phyloP scores from a whole-genome alignment of 2,113 vertebrate species.

The Myxocyprinus asiaticus region DNA sequence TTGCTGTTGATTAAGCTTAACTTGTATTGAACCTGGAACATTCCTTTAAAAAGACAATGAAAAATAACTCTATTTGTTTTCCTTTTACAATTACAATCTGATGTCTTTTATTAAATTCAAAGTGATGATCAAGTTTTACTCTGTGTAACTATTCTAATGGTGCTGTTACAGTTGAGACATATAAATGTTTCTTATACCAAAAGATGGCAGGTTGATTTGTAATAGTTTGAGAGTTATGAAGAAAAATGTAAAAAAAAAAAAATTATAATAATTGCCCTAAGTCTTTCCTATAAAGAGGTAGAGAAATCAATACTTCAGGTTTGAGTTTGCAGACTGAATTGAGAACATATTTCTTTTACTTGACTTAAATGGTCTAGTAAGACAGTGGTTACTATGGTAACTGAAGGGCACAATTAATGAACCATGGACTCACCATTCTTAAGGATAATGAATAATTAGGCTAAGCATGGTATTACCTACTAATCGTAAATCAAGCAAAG shows the following conservation, averaged over 20 bases:
- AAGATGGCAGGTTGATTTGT: neutral
- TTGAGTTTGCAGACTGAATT: slow-evolving; percentile 13
- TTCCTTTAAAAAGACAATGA: too few species aligned
- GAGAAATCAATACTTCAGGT: slow-evolving; percentile 10
- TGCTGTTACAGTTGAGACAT: neutral
- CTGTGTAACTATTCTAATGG: neutral
- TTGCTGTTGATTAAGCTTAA: too few species aligned
- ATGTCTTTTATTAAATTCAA: neutral
- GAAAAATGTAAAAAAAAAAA: neutral
- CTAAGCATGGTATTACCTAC: neutral
- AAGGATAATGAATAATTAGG: slow-evolving; percentile 12
- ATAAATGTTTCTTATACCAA: neutral
- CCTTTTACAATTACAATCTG: neutral
- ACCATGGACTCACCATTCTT: neutral
- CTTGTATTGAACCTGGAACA: too few species aligned
- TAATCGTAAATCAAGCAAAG: neutral
- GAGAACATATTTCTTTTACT: neutral
- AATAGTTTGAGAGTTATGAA: neutral
- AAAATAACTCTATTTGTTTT: neutral
- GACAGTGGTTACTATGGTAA: slow-evolving; percentile 17
- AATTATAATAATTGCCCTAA: neutral
- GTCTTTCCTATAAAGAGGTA: neutral
- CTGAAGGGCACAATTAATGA: slow-evolving; percentile 13
- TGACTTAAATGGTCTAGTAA: neutral
- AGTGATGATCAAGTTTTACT: neutral